Base-by-base conservation (phyloP, 2,888 invertebrate species). In the Aproaerema taeniolella region DNA sequence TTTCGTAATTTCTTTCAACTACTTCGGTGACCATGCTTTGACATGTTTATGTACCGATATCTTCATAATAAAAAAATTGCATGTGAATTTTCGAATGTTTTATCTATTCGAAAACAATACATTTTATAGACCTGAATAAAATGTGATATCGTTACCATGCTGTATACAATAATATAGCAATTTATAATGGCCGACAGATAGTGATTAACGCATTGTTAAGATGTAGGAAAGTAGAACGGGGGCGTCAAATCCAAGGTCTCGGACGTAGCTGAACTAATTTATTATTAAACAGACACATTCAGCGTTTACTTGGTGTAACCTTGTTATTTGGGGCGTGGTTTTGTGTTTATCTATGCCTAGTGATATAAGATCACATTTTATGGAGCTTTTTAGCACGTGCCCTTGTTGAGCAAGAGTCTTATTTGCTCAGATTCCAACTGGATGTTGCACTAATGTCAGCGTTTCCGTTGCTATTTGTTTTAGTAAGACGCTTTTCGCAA, bases 161-260 rank as follows among this genome's bases (percentile, higher is more conserved):
- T n/a, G n/a, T n/a, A n/a, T n/a, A n/a, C n/a, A n/a, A n/a, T n/a
- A n/a, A n/a, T n/a, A n/a, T n/a, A 20, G 30, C 36, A 43, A 43
- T 41, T 37, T 44, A 31, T 44, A 38, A 50, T 51, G 47, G 60
- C 55, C 60, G 65, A 64, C 69, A 65, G 66, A 65, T 71, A 61
- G 69, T 78, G 71, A 75, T 79, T 75, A 74, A 76, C 60, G 65
- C 62, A 74, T 78, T 77, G 76, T 77, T 73, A 69, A 77, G 73
- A 80, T 73, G 69, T 78, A 73, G 71, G 66, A 79, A 80, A 80
- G 77, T 81, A 74, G 80, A 75, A 80, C 79, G 58, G 80, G 81
- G 79, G 78, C 79, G 71, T 72, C 68, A 70, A 71, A 70, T 70
- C 61, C 76, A 80, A 80, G 82, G 82, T 67, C 63, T 64, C 53